Percentiles rank a stretch among this genome's conserved stretches.
Evolutionary conservation across 1,140 invertebrate species (phyloP).

Genomic region (Neuroterus valhalla): DNA sequence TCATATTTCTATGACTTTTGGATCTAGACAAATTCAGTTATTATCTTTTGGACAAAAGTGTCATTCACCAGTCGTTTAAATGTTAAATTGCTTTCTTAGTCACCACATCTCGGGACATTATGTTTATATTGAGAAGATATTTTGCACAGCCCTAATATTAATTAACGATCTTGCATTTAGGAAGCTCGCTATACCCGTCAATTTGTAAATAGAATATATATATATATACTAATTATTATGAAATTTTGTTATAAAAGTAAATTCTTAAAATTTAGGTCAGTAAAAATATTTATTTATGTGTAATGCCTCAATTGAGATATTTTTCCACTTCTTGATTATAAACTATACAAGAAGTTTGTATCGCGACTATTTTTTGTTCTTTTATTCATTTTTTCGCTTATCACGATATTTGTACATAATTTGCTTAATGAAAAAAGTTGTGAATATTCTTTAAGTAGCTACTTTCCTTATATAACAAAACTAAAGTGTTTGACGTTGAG

Average conservation of each 20-base stretch:
- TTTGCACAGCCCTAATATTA: conserved; percentile 6
- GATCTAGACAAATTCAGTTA: conserved; percentile 5
- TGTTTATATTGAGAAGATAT: neutral
- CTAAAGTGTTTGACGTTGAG: neutral
- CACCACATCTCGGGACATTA: conserved; percentile 8
- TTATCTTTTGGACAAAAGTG: conserved; percentile 19
- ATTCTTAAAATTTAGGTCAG: no score
- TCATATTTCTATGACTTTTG: conserved; percentile 1
- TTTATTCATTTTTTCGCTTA: neutral
- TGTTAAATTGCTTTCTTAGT: neutral
- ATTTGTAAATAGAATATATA: no score
- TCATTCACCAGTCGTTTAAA: neutral
- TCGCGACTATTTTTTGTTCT: neutral
- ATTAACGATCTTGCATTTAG: neutral
- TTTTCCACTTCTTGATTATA: no score
- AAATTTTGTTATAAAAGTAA: no score
- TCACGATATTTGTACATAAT: conserved; percentile 11
- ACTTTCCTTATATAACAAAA: neutral
- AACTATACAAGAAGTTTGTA: neutral
- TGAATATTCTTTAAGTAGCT: neutral
- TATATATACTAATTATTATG: no score
- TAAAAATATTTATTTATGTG: no score
- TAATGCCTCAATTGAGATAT: no score
- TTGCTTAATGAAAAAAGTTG: neutral
- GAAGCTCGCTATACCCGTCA: no score